Evolutionary conservation across 2,113 vertebrate species (phyloP), one percentile per base, ranked within the genome.

Genomic region (Prochilodus magdalenae): DNA sequence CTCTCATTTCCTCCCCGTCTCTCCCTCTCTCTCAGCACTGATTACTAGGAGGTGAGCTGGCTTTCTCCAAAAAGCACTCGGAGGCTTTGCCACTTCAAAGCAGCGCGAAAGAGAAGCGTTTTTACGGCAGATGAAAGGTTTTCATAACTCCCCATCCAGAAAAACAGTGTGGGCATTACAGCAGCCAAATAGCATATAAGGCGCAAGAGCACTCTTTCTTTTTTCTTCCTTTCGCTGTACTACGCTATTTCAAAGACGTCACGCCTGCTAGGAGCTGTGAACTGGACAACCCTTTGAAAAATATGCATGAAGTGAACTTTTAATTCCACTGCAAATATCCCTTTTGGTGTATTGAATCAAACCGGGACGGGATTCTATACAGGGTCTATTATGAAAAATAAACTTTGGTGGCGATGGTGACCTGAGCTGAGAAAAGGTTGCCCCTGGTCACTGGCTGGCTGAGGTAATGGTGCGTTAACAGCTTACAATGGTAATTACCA

Each of bases 91-190:
- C 77, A 93, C 91, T 93, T 93, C 92, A 94, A 93, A 93, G 91
- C 80, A 87, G 80, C 83, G 81, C 87, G 24, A 57, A 57, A 80
- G 89, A 89, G 91, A 87, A 86, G 77, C 81, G 83, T 82, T 81
- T 92, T 89, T 87, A 75, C 80, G 77, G 89, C 86, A 89, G 90
- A 91, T 93, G 92, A 94, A 93, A 93, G 93, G 89, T 86, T 94
- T 92, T 90, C 89, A 33, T 90, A 88, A 92, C 87, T 86, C 49
- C 55, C 29, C 75, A 86, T 86, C 87, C 83, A 83, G 85, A 89
- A 60, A n/a, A 87, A 86, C 84, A 87, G 76, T 24, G 72, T 74
- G 72, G 85, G 83, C 84, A 84, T 86, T 88, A 89, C 89, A 81
- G 82, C 83, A 24, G 73, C 77, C 75, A 81, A 90, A 90, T 90